Conservation (phyloP, 2,113 vertebrate genomes). For the Callorhinus ursinus region DNA sequence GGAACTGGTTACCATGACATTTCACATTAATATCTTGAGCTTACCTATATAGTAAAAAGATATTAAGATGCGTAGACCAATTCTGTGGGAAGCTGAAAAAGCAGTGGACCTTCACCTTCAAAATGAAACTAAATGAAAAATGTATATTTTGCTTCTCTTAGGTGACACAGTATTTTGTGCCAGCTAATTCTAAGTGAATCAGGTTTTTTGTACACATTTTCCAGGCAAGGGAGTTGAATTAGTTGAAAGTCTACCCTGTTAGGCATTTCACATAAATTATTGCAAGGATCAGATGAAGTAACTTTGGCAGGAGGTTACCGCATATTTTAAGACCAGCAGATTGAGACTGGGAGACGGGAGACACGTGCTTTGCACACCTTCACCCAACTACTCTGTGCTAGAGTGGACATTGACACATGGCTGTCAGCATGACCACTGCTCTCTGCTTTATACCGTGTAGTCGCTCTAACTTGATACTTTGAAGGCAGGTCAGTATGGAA, state of each 20-base stretch:
- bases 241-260: not conserved
- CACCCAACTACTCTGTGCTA: no score
- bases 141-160: not conserved
- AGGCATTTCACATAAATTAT: not conserved
- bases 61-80: not conserved
- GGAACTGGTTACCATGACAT: not conserved
- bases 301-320: not conserved
- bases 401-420: not conserved
- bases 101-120: not conserved
- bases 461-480: not conserved
- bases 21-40: not conserved
- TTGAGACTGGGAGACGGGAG: not conserved
- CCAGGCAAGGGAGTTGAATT: not conserved
- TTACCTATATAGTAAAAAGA: not conserved
- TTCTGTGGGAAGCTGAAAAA: conserved; percentile 13
- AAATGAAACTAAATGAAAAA: not conserved
- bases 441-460: not conserved
- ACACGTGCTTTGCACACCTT: not conserved
- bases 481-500: not conserved
- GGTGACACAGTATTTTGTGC: not conserved
- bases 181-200: not conserved
- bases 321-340: not conserved
- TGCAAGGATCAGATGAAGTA: not conserved
- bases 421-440: not conserved
- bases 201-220: not conserved